phyloP scores from a whole-genome alignment of 1,140 invertebrate genomes.

The Hyles euphorbiae region DNA sequence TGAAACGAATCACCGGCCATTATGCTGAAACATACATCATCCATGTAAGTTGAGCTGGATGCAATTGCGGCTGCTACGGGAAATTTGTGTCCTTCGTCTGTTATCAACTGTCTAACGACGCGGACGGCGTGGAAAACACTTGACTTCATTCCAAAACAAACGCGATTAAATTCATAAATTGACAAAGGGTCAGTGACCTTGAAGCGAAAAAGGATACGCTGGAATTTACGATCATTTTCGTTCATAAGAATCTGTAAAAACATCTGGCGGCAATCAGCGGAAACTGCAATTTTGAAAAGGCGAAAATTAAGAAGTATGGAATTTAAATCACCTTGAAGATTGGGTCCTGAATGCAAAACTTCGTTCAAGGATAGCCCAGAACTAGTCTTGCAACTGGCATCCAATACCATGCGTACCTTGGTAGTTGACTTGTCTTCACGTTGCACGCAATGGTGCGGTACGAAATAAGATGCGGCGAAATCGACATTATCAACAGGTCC shows the following conservation, averaged over 20 bases:
- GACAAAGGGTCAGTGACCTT: conserved; percentile 7
- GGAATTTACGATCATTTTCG: conserved; percentile 14
- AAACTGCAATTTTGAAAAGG: conserved; percentile 12
- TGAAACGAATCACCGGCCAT: no score
- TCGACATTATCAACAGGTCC: not conserved
- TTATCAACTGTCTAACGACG: not conserved
- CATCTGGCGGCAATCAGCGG: conserved; percentile 17
- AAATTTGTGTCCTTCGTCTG: not conserved
- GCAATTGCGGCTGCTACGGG: not conserved
- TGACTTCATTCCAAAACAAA: conserved; percentile 1
- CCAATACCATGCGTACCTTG: conserved; percentile 21
- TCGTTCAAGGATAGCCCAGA: conserved; percentile 26
- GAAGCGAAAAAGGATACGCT: conserved; percentile 11
- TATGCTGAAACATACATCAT: no score
- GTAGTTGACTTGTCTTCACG: conserved; percentile 17
- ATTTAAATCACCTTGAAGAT: conserved; percentile 17
- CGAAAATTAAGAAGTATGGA: conserved; percentile 18
- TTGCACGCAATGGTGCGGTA: conserved; percentile 26
- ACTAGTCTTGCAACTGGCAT: conserved; percentile 25
- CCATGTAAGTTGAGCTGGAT: no score
- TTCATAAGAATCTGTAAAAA: conserved; percentile 16
- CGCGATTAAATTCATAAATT: conserved; percentile 15
- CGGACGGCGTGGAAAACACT: not conserved
- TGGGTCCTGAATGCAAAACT: conserved; percentile 23
- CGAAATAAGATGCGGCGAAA: conserved; percentile 12